Evolutionary conservation across 2,888 invertebrate species (phyloP).

Genomic region (Volucella inanis): DNA sequence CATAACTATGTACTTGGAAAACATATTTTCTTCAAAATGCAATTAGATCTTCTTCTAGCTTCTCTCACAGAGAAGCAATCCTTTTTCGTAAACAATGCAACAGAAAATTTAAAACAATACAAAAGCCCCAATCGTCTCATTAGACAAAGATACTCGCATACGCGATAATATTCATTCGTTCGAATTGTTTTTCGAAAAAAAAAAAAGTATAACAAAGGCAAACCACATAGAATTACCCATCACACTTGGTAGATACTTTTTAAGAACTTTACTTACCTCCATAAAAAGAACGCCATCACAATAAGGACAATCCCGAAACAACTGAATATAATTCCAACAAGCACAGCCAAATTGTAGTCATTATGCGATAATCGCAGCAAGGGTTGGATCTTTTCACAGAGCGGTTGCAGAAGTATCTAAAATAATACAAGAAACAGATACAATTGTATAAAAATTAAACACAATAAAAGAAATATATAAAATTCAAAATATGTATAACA

Average conservation of each 20-base stretch:
- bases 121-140: conserved; percentile 47
- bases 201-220: conserved; percentile 12
- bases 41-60: conserved; percentile 18
- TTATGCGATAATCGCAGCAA: conserved; percentile 85
- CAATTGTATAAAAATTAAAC: conserved; percentile 2
- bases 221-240: conserved; percentile 18
- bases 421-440: conserved; percentile 32
- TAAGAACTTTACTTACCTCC: conserved; percentile 86
- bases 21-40: conserved; percentile 32
- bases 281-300: conserved; percentile 88
- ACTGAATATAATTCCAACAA: conserved; percentile 89
- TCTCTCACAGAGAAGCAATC: no score
- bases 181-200: conserved; percentile 39
- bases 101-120: conserved; percentile 28
- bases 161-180: conserved; percentile 46
- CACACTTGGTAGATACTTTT: conserved; percentile 13
- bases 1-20: conserved; percentile 39
- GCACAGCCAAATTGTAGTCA: conserved; percentile 88
- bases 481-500: neutral
- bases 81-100: conserved; percentile 44
- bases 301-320: conserved; percentile 88
- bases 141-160: conserved; percentile 32
- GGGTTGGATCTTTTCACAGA: conserved; percentile 87
- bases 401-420: conserved; percentile 86
- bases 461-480: neutral